Base-by-base conservation (phyloP, 2,888 invertebrate genomes). In the Camptogramma bilineatum region DNA sequence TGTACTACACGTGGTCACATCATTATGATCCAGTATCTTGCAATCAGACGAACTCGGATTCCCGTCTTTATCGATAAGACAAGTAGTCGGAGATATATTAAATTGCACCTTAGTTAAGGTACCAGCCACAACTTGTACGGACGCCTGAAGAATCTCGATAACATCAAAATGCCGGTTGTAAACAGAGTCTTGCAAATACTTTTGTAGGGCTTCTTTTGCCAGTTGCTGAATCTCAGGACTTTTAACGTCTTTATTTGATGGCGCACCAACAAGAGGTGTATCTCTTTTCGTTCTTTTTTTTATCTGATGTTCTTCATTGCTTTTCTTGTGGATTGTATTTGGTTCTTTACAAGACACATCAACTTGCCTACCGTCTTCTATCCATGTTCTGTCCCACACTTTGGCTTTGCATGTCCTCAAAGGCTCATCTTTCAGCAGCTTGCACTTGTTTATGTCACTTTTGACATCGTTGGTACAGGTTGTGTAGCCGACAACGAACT, bases 311-410 rank as follows among this genome's bases (percentile, higher is more conserved):
- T 69, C 66, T 64, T 68, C 57, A 39, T 39, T 39, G 13, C 34
- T 39, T 39, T 39, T 39, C 4, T 39, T 39, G 34, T 39, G 10
- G 13, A 39, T 39, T 34, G 47, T 52, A 16, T 44, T 50, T 47
- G 70, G 56, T 31, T 82, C 76, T 39, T 83, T 74, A 69, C 90
- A 90, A 24, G 71, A 74, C 17, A 89, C 87, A 69, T 88, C 84
- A 39, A 87, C 79, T 79, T 90, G 83, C 64, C 83, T 83, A 4
- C 87, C 87, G 54, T 93, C 87, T 52, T 93, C 87, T 55, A 94
- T 68, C 95, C 95, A 95, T 3, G 94, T 93, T 73, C 92, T 88
- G 53, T 94, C 93, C 95, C 95, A 95, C 51, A 91, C 76, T 72
- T 86, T 76, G 1, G 81, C 85, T 66, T 77, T 76, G 68, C 91